These are phyloP conservation scores for Rhinophrynus dorsalis DNA, from an alignment of 2,797 vertebrate species.

Conservation along the genomic window DNA sequence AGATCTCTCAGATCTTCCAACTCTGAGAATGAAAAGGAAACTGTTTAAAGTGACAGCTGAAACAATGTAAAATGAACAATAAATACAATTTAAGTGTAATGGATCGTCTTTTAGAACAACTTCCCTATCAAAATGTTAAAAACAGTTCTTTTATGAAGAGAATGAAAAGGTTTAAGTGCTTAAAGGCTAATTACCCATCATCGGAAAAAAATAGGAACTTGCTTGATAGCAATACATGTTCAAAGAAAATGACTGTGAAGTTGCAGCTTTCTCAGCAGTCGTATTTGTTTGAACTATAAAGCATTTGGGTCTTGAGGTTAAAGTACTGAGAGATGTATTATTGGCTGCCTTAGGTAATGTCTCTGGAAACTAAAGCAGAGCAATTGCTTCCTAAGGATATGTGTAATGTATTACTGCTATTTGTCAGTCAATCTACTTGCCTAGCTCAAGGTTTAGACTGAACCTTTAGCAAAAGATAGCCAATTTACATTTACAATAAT, in stretches of 20 bases:
- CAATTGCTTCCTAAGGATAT: conserved; percentile 35
- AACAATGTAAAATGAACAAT: too few species aligned
- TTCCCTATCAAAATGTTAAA: too few species aligned
- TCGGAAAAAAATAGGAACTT: conserved; percentile 9
- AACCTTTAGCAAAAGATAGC: not conserved
- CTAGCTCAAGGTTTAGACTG: not conserved
- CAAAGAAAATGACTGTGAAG: conserved; percentile 15
- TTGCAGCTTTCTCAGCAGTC: not conserved
- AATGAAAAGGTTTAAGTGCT: too few species aligned
- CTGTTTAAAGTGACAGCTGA: too few species aligned
- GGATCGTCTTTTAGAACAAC: too few species aligned
- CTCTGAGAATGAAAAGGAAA: too few species aligned
- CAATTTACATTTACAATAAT: not conserved
- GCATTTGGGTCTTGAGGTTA: conserved; percentile 31
- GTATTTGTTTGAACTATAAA: conserved; percentile 34
- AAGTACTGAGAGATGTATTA: conserved; percentile 28
- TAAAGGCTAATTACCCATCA: conserved; percentile 35
- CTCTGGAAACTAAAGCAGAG: conserved; percentile 8
- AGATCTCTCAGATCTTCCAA: too few species aligned
- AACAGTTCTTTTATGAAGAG: too few species aligned
- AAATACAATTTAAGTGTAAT: too few species aligned
- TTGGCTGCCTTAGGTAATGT: conserved; percentile 32
- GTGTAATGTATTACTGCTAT: conserved; percentile 22
- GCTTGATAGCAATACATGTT: conserved; percentile 15
- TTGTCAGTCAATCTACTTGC: conserved; percentile 30